A percentile compares a stretch with the other conserved stretches of the same genome.
Evolutionary conservation across 2,113 vertebrate species (phyloP).

Genomic region (Sinocyclocheilus rhinocerous): DNA sequence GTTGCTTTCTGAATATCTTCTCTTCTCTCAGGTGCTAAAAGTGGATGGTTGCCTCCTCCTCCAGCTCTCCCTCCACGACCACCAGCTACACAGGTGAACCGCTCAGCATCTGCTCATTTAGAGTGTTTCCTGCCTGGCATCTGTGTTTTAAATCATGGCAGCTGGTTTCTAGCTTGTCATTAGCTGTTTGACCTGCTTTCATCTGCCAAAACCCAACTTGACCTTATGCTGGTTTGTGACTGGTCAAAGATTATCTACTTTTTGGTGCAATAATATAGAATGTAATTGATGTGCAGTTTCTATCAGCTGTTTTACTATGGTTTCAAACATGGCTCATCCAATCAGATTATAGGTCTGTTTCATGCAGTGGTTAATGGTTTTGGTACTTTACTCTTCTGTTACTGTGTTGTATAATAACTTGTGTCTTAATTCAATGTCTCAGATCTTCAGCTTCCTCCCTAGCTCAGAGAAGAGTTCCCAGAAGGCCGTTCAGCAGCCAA

Average conservation of each 20-base stretch:
- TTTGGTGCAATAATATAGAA: neutral
- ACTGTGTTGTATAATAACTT: neutral
- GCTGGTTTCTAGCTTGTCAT: neutral
- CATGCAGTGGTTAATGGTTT: neutral
- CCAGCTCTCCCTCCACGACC: conserved; percentile 92
- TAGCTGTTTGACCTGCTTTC: neutral
- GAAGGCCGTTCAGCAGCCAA: conserved; percentile 68
- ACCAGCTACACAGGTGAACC: conserved; percentile 81
- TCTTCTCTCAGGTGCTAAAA: conserved; percentile 71
- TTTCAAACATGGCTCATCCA: neutral
- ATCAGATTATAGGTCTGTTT: neutral
- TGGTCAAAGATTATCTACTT: neutral
- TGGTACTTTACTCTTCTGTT: neutral
- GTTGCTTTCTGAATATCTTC: neutral
- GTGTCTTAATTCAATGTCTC: conserved; percentile 29
- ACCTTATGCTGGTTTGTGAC: neutral
- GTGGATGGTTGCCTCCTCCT: conserved; percentile 83
- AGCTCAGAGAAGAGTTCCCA: conserved; percentile 59
- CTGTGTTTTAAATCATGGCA: neutral
- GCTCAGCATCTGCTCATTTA: neutral
- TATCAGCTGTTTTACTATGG: neutral
- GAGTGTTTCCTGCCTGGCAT: neutral
- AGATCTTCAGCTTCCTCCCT: conserved; percentile 68
- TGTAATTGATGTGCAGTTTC: neutral
- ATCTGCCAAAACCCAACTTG: neutral